Base-by-base conservation (phyloP, 2,113 vertebrate genomes). In the Dicentrarchus labrax region DNA sequence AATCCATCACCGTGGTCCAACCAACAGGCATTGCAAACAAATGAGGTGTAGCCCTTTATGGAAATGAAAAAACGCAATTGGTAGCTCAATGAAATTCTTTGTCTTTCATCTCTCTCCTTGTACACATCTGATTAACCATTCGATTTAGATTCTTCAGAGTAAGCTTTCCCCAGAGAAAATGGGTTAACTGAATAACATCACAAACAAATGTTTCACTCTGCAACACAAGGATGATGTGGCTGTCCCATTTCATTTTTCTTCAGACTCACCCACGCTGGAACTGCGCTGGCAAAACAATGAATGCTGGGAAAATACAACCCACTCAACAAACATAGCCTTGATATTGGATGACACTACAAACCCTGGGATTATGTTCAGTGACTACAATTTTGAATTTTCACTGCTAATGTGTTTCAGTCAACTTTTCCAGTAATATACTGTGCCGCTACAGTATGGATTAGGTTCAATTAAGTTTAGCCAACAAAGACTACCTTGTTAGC, bases 41-140 rank as follows among this genome's bases (percentile, higher is more conserved):
- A 76, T 60, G 21, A 70, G 38, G 43, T 79, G 60, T 65, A 53
- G 53, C 39, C 24, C 38, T 39, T 48, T 57, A 72, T 54, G 8
- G 30, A 82, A 43, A 83, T 47, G 3, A n/a, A 73, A n/a, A 51
- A 41, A 64, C 71, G 24, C 12, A 45, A 73, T 62, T 43, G 69
- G 61, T 15, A 38, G 5, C 36, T 50, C 38, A 39, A 22, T 66
- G 57, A 30, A 61, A 71, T 75, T 24, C 7, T 50, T 43, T 56
- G 43, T 75, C 30, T 73, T 78, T 73, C 39, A 54, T 74, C 64
- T 60, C 47, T 54, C 47, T 78, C 21, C 9, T 15, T 74, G 65
- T 30, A 69, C 39, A 72, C 39, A 67, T 85, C 61, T 83, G 76
- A 91, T 88, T 68, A 83, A 54, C 41, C 41, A 57, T 64, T 64